These are phyloP conservation scores for Microcebus tavaratra DNA, from an alignment of 2,113 vertebrate species.

Conservation along the genomic window DNA sequence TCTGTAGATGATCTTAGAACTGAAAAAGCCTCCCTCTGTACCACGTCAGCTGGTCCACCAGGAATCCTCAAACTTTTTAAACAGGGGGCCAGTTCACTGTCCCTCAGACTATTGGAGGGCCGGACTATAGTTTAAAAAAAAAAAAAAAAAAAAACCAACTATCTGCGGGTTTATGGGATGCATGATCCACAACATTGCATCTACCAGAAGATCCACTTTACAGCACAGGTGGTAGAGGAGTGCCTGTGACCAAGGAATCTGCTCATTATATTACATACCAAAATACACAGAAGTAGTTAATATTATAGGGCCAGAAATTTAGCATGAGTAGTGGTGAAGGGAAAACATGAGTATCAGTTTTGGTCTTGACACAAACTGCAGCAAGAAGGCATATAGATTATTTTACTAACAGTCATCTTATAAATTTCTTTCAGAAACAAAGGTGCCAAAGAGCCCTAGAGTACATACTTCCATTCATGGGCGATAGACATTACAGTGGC, in stretches of 20 bases:
- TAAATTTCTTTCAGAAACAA: not conserved
- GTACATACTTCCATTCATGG: no score
- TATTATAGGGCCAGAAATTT: no score
- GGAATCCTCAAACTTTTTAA: no score
- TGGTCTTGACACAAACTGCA: not conserved
- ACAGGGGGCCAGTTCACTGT: no score
- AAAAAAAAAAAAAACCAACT: no score
- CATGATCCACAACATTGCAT: not conserved
- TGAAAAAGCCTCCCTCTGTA: not conserved
- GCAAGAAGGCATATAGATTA: not conserved
- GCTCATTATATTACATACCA: not conserved
- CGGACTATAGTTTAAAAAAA: no score
- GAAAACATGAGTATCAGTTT: not conserved
- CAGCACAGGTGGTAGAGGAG: not conserved
- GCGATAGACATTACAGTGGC: not conserved
- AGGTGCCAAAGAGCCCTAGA: not conserved
- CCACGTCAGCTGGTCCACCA: accelerated
- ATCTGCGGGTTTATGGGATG: not conserved
- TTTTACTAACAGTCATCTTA: not conserved
- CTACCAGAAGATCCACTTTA: not conserved
- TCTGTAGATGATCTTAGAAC: not conserved
- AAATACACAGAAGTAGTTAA: not conserved
- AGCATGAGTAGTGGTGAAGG: not conserved
- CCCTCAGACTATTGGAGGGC: no score
- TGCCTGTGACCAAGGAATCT: not conserved